These are phyloP conservation scores for Bovichtus variegatus DNA, from an alignment of 2,797 vertebrate species.

Conservation along the genomic window DNA sequence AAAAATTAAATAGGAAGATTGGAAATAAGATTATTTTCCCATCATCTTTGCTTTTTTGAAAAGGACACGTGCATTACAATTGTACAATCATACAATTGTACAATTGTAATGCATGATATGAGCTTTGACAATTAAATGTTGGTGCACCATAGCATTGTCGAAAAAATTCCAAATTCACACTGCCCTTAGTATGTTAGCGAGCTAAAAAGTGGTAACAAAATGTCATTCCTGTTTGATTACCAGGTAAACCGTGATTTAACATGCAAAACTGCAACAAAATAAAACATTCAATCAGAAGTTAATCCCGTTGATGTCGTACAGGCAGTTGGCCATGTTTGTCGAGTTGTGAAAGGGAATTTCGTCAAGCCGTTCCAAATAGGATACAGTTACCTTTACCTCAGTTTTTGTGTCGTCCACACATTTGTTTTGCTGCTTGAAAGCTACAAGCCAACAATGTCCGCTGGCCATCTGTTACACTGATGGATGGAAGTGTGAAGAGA, in stretches of 20 bases:
- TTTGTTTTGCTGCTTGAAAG: conserved; percentile 58
- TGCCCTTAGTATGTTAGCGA: not conserved
- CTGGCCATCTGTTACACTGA: conserved; percentile 57
- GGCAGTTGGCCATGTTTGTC: conserved; percentile 25
- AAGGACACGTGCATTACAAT: not conserved
- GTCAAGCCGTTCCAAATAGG: conserved; percentile 12
- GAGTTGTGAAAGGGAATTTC: conserved; percentile 42
- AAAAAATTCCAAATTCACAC: not conserved
- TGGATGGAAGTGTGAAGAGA: conserved; percentile 28
- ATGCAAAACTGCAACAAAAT: not conserved
- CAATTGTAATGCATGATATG: not conserved
- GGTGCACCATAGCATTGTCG: not conserved
- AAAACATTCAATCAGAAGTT: conserved; percentile 5
- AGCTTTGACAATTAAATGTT: not conserved
- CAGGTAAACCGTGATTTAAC: not conserved
- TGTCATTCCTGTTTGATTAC: not conserved
- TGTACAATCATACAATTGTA: too few species aligned
- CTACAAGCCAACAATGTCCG: conserved; percentile 49
- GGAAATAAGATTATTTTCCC: not conserved
- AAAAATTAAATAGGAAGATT: too few species aligned
- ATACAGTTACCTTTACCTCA: conserved; percentile 55
- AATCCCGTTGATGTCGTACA: conserved; percentile 35
- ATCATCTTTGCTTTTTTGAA: not conserved
- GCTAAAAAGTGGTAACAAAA: not conserved
- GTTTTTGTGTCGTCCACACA: conserved; percentile 18